Conservation (phyloP, 2,888 invertebrate species). For the Chrysolina oricalcia region DNA sequence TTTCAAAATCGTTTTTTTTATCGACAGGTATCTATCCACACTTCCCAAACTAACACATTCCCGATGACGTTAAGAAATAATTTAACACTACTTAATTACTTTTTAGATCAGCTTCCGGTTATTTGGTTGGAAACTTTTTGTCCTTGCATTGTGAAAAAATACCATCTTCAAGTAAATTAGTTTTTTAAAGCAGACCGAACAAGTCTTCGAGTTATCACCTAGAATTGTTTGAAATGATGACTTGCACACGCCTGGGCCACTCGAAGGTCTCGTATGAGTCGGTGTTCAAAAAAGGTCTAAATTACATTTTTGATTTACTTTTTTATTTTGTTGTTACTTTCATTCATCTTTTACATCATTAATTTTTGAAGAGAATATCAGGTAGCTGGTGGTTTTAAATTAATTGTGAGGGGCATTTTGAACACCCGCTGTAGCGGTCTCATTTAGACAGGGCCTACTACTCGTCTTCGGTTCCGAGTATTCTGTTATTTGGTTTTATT, state of each 20-base stretch:
- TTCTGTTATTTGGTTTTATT: constrained; percentile 12
- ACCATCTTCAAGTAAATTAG: constrained; percentile 63
- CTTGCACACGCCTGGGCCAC: constrained; percentile 33
- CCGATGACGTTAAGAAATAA: constrained; percentile 7
- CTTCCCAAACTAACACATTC: constrained; percentile 29
- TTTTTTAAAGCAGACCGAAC: constrained; percentile 50
- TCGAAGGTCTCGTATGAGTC: constrained; percentile 54
- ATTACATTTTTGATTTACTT: constrained; percentile 66
- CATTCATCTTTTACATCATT: constrained; percentile 65
- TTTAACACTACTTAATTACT: constrained; percentile 60
- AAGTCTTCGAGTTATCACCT: constrained; percentile 30
- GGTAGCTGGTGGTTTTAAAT: constrained; percentile 59
- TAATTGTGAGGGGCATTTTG: constrained; percentile 50
- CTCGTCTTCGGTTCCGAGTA: constrained; percentile 16
- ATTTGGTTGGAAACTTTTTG: constrained; percentile 59
- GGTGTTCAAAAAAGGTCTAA: constrained; percentile 62
- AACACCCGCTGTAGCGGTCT: constrained; percentile 50
- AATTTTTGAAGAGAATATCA: constrained; percentile 62
- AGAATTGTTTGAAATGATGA: constrained; percentile 11
- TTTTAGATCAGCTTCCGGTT: constrained; percentile 64
- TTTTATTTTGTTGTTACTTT: constrained; percentile 61
- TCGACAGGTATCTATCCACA: neutral
- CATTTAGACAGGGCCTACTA: constrained; percentile 29
- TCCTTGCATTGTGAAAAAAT: constrained; percentile 61
- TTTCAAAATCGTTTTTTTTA: too few relatives aligned